Percentiles rank a stretch among this genome's conserved stretches.
Conservation (phyloP, 2,113 vertebrate genomes). For the Typhlomys cinereus region DNA sequence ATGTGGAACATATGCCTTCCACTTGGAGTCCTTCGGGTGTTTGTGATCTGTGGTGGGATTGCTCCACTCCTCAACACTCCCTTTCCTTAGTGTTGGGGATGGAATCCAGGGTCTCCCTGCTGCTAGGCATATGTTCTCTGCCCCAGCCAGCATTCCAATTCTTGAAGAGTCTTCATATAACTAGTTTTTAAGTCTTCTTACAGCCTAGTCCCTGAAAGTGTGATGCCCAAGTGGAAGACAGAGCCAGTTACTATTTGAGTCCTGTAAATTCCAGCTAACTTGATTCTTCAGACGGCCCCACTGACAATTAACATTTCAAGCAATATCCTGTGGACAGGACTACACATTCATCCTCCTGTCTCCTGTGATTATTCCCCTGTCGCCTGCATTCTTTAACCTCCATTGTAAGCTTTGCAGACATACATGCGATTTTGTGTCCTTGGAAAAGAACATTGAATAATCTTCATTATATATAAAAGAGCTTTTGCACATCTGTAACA, state of each 20-base stretch:
- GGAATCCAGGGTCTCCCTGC: background rate
- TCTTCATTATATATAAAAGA: slow-evolving; percentile 39
- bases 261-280: background rate
- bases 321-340: background rate
- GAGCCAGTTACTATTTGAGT: background rate
- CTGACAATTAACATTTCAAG: background rate
- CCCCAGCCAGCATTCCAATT: background rate
- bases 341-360: background rate
- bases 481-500: background rate
- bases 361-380: background rate
- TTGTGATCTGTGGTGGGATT: background rate
- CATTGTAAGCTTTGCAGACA: slow-evolving; percentile 16
- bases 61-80: background rate
- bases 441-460: slow-evolving; percentile 45
- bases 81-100: background rate
- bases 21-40: background rate
- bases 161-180: background rate
- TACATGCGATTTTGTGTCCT: slow-evolving; percentile 19
- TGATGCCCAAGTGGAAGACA: background rate
- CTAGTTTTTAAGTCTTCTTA: slow-evolving; percentile 41
- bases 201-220: background rate
- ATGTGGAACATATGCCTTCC: background rate
- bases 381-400: background rate
- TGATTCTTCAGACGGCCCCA: background rate
- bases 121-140: background rate